These are phyloP conservation scores for Falcaria lacertinaria DNA, from an alignment of 2,888 invertebrate genomes.

Conservation along the genomic window DNA sequence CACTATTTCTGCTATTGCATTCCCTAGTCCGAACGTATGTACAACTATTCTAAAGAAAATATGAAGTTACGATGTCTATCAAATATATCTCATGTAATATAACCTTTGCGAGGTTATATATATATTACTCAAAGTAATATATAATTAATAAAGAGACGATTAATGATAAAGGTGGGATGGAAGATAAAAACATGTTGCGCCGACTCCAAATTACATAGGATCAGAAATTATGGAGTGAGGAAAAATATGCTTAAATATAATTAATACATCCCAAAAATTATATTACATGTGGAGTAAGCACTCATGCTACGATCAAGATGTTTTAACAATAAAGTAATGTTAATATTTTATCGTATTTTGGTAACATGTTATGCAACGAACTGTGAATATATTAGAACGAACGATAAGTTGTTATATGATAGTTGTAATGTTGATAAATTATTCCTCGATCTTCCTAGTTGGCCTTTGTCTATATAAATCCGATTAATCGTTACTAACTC, in stretches of 20 bases:
- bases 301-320: too few relatives aligned
- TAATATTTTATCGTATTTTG: neutral
- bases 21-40: constrained; percentile 68
- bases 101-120: too few relatives aligned
- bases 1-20: constrained; percentile 39
- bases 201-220: too few relatives aligned
- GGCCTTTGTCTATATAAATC: neutral
- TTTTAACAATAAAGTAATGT: neutral
- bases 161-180: too few relatives aligned
- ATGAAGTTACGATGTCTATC: constrained; percentile 25
- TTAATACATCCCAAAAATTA: neutral
- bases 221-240: too few relatives aligned
- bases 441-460: neutral
- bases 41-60: constrained; percentile 66
- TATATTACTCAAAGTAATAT: too few relatives aligned
- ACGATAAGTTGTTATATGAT: neutral
- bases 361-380: neutral
- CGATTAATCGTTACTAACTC: neutral
- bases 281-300: neutral
- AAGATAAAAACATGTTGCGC: too few relatives aligned
- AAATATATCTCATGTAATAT: too few relatives aligned
- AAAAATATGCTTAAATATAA: too few relatives aligned
- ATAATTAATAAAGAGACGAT: too few relatives aligned
- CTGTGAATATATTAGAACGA: neutral
- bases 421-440: neutral